Evolutionary conservation across 30 jellyfish, hydroid and myxozoan species (phyloP), one percentile per base, ranked within the genome.

Genomic region (Aurelia aurita): DNA sequence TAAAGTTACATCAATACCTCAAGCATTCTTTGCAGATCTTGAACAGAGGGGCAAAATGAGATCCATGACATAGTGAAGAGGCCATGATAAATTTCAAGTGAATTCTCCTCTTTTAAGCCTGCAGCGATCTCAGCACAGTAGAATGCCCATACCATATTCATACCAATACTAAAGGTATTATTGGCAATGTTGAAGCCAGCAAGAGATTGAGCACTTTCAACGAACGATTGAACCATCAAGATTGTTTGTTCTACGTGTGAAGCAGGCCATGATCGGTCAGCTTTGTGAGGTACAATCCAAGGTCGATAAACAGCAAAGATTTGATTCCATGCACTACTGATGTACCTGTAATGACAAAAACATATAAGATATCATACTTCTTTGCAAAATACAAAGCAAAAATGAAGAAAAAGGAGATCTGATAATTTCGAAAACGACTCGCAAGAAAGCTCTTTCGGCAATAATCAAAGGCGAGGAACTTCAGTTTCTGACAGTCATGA

Each of bases 181-280:
- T 43, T 60, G 46, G 11, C 26, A 29, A 46, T 64, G 21, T 46
- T 19, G 69, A 29, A 31, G 21, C 62, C 90, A 39, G 87, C 54
- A 44, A 76, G 32, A 23, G 61, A 53, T 20, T 93, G 87, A 25
- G 82, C 58, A 21, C 85, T 53, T 35, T 91, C 98, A 19, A 86
- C 82, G 66, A 91, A 91, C 2, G 98, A 85, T 54, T 85, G 96
- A 31, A 91, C 55, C 60, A 91, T n/a, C 1, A 55, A 21, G 35
- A 74, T 58, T 12, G 87, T 80, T 19, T 76, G 82, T 29, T 91
- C 93, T 16, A 61, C 73, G 55, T 69, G 75, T 4, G 60, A 80
- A n/a, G 75, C 25, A 18, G 93, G 81, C 98, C 98, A 91, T 8
- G 94, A 55, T 25, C 72, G 57, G 49, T 94, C 98, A 26, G 90